These are phyloP conservation scores for Eilema caniola DNA, from an alignment of 2,888 invertebrate genomes.

Conservation along the genomic window DNA sequence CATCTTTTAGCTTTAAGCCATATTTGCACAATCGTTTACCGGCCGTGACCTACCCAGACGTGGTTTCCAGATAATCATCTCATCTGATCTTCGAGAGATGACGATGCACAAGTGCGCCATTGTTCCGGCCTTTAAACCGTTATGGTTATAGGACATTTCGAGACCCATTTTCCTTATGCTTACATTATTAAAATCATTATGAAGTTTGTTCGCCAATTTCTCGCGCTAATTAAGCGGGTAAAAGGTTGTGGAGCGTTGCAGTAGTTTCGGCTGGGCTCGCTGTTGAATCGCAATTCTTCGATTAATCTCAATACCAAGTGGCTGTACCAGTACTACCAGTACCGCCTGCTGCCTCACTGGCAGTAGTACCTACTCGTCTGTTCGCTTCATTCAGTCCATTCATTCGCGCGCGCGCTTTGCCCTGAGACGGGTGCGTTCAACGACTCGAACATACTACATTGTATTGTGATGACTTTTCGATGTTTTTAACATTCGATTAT, in stretches of 20 bases:
- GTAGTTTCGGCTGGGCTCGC: constrained; percentile 35
- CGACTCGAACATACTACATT: constrained; percentile 53
- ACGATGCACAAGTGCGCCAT: constrained; percentile 63
- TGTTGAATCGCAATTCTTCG: constrained; percentile 49
- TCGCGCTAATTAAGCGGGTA: constrained; percentile 46
- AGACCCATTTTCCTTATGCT: constrained; percentile 41
- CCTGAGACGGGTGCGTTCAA: constrained; percentile 68
- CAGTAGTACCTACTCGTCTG: constrained; percentile 26
- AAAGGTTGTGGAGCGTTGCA: constrained; percentile 39
- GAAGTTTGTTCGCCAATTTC: constrained; percentile 45
- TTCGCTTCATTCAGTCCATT: constrained; percentile 73
- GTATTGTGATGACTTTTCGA: constrained; percentile 59
- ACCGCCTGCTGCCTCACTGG: constrained; percentile 24
- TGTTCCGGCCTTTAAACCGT: constrained; percentile 49
- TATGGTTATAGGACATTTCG: constrained; percentile 47
- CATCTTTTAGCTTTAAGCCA: constrained; percentile 54
- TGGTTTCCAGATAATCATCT: constrained; percentile 63
- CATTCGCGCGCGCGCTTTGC: constrained; percentile 80
- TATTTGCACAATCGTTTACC: constrained; percentile 63
- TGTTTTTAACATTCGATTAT: constrained; percentile 56
- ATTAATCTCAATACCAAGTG: constrained; percentile 43
- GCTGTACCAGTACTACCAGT: constrained; percentile 32
- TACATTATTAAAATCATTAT: constrained; percentile 32
- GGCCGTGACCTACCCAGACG: constrained; percentile 66
- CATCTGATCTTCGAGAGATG: constrained; percentile 59